Conservation (phyloP, 2,888 invertebrate genomes). For the Nomada ruficornis region DNA sequence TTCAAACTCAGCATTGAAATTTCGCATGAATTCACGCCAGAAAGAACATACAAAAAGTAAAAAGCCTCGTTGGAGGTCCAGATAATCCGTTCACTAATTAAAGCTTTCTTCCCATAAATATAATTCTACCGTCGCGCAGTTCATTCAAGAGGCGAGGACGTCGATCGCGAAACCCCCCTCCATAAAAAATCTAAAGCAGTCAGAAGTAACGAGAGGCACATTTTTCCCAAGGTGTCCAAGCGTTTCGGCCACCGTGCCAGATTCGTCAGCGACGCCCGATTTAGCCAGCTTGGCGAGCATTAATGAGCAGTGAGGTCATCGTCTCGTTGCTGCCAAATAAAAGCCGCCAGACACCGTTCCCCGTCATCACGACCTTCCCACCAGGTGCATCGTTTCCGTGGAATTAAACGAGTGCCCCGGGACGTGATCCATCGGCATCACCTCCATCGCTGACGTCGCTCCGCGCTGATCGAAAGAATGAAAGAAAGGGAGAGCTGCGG, state of each 20-base stretch:
- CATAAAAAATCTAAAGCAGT: conserved; percentile 25
- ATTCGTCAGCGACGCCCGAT: conserved; percentile 65
- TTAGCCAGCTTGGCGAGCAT: conserved; percentile 56
- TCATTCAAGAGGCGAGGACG: conserved; percentile 11
- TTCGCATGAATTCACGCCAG: too few species aligned
- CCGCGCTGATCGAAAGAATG: neutral
- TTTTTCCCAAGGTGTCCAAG: conserved; percentile 55
- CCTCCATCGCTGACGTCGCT: neutral
- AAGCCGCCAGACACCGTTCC: conserved; percentile 53
- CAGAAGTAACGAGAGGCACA: conserved; percentile 34
- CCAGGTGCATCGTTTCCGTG: neutral
- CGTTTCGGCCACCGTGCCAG: conserved; percentile 59
- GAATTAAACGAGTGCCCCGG: conserved; percentile 26
- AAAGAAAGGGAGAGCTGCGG: neutral
- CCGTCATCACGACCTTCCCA: conserved; percentile 21
- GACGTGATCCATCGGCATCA: neutral
- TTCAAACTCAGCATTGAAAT: too few species aligned
- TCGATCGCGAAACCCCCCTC: neutral
- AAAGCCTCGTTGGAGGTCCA: too few species aligned
- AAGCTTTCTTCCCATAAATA: too few species aligned
- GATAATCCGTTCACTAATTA: neutral
- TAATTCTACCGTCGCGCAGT: neutral
- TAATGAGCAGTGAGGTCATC: conserved; percentile 68
- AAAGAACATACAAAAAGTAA: too few species aligned
- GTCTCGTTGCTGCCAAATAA: conserved; percentile 63